Conservation (phyloP, 2,888 invertebrate species). For the Caenorhabditis sp. region DNA sequence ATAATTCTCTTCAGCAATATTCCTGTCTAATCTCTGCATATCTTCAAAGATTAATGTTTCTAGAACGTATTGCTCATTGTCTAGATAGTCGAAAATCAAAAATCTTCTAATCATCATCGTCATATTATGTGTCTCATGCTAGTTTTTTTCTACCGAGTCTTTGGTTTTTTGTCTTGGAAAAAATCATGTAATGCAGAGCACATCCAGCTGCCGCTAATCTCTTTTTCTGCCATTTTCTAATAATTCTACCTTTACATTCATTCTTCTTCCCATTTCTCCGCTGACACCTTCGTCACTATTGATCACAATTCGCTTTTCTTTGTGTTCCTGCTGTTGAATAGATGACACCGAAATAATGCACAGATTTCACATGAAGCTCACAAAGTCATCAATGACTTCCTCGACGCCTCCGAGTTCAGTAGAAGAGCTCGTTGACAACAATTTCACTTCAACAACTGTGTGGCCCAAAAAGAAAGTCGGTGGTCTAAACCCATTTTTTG, state of each 20-base stretch:
- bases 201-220: constrained; percentile 42
- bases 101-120: constrained; percentile 13
- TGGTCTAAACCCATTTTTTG: constrained; percentile 41
- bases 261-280: constrained; percentile 5
- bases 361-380: constrained; percentile 46
- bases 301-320: too few species aligned
- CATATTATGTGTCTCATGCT: constrained; percentile 1
- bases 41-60: not conserved
- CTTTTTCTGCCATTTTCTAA: constrained; percentile 18
- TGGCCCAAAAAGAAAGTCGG: constrained; percentile 52
- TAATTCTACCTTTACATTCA: constrained; percentile 37
- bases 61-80: constrained; percentile 2
- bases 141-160: not conserved
- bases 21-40: too few species aligned
- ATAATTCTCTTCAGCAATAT: too few species aligned
- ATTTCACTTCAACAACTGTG: constrained; percentile 22
- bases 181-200: constrained; percentile 13
- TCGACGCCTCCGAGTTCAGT: constrained; percentile 8
- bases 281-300: not conserved
- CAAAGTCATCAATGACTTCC: constrained; percentile 31
- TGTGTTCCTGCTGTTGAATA: not conserved
- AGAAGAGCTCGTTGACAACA: constrained; percentile 16
- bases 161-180: constrained; percentile 11
- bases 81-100: constrained; percentile 21
- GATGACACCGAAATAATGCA: constrained; percentile 29